A percentile compares a stretch with the other conserved stretches of the same genome.
These are phyloP conservation scores for Nothura maculosa DNA, from an alignment of 2,797 vertebrate species.

Conservation along the genomic window DNA sequence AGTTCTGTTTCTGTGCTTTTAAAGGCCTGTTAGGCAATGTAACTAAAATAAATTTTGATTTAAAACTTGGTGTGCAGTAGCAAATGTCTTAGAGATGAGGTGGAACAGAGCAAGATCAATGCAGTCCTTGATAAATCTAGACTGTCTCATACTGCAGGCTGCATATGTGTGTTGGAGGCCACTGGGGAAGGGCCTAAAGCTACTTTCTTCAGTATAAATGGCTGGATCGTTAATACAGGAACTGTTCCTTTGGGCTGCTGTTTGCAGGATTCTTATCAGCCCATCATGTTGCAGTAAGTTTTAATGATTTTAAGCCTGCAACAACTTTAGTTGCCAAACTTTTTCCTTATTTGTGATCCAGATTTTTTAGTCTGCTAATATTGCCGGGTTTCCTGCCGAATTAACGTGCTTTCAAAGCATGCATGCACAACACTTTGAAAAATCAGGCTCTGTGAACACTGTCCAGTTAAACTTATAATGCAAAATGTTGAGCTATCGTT, in stretches of 20 bases:
- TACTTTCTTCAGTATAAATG: background rate
- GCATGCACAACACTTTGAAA: background rate
- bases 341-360: background rate
- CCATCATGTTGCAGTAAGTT: background rate
- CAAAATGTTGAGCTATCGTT: background rate
- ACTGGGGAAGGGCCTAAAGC: background rate
- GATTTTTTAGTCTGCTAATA: background rate
- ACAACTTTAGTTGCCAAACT: background rate
- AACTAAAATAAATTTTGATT: background rate
- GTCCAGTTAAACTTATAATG: background rate
- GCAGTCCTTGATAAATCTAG: background rate
- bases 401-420: background rate
- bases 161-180: background rate
- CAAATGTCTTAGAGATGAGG: background rate
- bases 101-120: background rate
- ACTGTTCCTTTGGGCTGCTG: background rate
- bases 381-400: background rate
- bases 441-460: background rate
- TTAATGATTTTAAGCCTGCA: background rate
- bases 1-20: background rate
- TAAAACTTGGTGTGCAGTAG: background rate
- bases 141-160: background rate
- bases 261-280: background rate
- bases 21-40: background rate
- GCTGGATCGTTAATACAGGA: background rate